Conservation (phyloP, 2,797 vertebrate genomes). For the Malacoctenus gilli region DNA sequence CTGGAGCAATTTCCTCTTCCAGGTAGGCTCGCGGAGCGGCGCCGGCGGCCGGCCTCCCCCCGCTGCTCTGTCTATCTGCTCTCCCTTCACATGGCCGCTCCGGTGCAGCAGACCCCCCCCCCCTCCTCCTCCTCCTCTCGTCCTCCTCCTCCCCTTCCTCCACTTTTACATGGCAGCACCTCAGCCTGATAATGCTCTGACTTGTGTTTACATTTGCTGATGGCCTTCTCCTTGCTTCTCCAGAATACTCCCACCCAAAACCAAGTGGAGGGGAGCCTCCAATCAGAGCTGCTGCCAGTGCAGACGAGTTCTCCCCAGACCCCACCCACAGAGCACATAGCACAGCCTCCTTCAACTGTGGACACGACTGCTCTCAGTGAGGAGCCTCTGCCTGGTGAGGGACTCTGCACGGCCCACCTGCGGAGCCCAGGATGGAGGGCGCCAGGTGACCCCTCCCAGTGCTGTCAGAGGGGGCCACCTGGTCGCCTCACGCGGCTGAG, state of each 20-base stretch:
- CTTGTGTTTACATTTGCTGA: slow-evolving; percentile 76
- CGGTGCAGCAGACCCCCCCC: no score
- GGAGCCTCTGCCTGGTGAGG: slow-evolving; percentile 81
- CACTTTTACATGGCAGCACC: slow-evolving; percentile 40
- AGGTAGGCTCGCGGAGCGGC: slow-evolving; percentile 74
- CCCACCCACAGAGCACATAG: slow-evolving; percentile 83
- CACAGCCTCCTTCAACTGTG: slow-evolving; percentile 85
- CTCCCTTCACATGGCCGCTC: no score
- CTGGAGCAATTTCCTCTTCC: slow-evolving; percentile 88
- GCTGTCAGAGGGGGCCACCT: no score
- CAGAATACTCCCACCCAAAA: slow-evolving; percentile 87
- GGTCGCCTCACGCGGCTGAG: no score
- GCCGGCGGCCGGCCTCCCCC: not conserved
- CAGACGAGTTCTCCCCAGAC: slow-evolving; percentile 84
- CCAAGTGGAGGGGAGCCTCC: slow-evolving; percentile 87
- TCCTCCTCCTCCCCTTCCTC: no score
- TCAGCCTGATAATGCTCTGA: slow-evolving; percentile 61
- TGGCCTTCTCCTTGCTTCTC: slow-evolving; percentile 79
- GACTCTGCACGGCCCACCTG: slow-evolving; percentile 31
- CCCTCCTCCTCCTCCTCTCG: no score
- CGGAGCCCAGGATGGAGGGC: slow-evolving; percentile 1
- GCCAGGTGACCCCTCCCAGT: not conserved
- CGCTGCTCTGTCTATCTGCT: not conserved
- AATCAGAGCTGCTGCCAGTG: slow-evolving; percentile 90
- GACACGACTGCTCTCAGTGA: slow-evolving; percentile 87